Conservation (phyloP, 2,888 invertebrate genomes). For the Lycocerus yunnanus region DNA sequence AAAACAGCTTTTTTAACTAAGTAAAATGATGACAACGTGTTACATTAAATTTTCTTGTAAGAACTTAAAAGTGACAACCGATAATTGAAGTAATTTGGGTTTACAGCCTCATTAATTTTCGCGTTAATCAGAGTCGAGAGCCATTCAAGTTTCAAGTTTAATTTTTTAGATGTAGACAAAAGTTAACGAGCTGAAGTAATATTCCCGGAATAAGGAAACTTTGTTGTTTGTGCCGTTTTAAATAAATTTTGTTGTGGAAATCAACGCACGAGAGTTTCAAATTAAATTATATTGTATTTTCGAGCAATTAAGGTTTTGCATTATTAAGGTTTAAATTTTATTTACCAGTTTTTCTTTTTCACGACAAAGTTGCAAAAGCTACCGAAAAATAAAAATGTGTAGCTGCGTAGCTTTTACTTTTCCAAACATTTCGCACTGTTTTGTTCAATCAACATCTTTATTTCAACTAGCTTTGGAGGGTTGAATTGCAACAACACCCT, state of each 20-base stretch:
- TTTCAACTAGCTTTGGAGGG: constrained; percentile 13
- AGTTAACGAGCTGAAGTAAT: neutral
- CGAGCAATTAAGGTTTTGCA: neutral
- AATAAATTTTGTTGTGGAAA: neutral
- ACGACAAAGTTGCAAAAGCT: neutral
- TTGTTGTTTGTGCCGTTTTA: neutral
- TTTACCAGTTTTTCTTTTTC: neutral
- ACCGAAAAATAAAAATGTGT: neutral
- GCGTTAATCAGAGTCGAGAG: neutral
- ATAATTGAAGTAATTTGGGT: neutral
- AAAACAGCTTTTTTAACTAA: neutral
- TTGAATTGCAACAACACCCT: constrained; percentile 13
- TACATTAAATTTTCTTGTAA: neutral
- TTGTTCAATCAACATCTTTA: constrained; percentile 12
- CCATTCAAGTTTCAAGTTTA: neutral
- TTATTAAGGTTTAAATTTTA: neutral
- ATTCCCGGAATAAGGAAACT: neutral
- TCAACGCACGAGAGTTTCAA: neutral
- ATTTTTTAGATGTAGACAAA: neutral
- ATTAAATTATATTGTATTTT: neutral
- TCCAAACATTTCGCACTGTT: constrained; percentile 8
- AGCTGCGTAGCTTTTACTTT: neutral
- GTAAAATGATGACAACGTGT: neutral
- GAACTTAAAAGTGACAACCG: neutral
- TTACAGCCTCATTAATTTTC: neutral